phyloP scores from a whole-genome alignment of 2,888 invertebrate genomes.

The Drosophila gaucha region DNA sequence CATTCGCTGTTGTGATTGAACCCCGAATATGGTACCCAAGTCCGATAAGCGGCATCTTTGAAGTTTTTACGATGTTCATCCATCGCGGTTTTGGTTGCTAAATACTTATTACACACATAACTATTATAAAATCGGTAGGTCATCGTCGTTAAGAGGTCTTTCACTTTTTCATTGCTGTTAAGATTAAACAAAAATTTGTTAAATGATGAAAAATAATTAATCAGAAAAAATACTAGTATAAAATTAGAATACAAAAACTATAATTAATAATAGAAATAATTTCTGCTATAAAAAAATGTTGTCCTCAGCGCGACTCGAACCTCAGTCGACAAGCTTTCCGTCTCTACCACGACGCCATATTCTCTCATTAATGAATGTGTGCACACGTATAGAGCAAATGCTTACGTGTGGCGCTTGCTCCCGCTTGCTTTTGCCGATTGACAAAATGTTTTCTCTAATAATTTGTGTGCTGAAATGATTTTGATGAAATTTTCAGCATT shows the following conservation, averaged over 20 bases:
- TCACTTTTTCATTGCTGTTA: neutral
- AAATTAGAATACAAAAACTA: neutral
- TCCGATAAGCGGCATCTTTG: neutral
- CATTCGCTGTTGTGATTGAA: neutral
- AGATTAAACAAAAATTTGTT: neutral
- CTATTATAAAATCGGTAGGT: constrained; percentile 46
- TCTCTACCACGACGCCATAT: no score
- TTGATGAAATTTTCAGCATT: no score
- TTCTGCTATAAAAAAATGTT: no score
- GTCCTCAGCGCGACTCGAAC: no score
- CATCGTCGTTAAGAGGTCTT: constrained; percentile 8
- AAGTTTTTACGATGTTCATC: neutral
- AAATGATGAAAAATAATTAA: neutral
- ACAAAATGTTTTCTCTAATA: no score
- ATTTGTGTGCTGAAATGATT: no score
- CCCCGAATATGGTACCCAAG: constrained; percentile 25
- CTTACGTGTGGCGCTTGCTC: no score
- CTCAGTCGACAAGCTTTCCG: no score
- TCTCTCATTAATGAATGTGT: no score
- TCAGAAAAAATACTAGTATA: neutral
- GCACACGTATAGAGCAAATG: no score
- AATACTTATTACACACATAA: constrained; percentile 11
- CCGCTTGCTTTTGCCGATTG: no score
- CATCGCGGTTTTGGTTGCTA: neutral
- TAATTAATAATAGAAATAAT: no score